phyloP scores from a whole-genome alignment of 92 coral and sea anemone species.

The Paragorgia papillata region DNA sequence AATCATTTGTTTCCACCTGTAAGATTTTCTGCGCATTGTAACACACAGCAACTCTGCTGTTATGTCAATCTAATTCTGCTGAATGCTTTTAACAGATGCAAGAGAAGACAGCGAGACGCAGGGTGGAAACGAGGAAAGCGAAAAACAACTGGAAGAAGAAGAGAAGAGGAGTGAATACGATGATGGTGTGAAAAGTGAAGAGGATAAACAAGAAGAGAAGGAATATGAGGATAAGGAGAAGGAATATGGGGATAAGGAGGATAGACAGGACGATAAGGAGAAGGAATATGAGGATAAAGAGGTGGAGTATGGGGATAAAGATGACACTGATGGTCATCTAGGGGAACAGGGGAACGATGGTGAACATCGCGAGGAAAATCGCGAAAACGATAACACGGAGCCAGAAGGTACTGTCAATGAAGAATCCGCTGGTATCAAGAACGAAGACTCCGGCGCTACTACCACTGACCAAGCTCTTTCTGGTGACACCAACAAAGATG shows the following conservation, averaged over 20 bases:
- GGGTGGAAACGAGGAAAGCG: neutral
- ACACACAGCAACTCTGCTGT: no score
- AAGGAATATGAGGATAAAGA: neutral
- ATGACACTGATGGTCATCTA: neutral
- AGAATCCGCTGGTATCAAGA: neutral
- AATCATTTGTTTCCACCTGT: no score
- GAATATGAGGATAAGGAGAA: conserved; percentile 1
- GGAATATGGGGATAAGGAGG: neutral
- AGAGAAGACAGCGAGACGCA: neutral
- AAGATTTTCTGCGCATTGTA: no score
- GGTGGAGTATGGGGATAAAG: neutral
- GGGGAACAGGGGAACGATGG: neutral
- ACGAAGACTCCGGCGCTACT: no score
- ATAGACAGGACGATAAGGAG: neutral
- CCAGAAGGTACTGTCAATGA: neutral
- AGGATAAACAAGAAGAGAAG: conserved; percentile 25
- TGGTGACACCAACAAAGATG: no score
- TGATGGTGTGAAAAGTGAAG: conserved; percentile 39
- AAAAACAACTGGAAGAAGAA: conserved; percentile 41
- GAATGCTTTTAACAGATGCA: neutral
- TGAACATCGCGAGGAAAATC: conserved; percentile 1
- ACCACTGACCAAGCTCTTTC: no score
- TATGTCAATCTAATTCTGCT: no score
- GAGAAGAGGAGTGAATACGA: conserved; percentile 33
- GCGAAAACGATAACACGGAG: neutral